A percentile compares a stretch with the other conserved stretches of the same genome.
Evolutionary conservation across 2,888 invertebrate species (phyloP).

Genomic region (Hypena proboscidalis): DNA sequence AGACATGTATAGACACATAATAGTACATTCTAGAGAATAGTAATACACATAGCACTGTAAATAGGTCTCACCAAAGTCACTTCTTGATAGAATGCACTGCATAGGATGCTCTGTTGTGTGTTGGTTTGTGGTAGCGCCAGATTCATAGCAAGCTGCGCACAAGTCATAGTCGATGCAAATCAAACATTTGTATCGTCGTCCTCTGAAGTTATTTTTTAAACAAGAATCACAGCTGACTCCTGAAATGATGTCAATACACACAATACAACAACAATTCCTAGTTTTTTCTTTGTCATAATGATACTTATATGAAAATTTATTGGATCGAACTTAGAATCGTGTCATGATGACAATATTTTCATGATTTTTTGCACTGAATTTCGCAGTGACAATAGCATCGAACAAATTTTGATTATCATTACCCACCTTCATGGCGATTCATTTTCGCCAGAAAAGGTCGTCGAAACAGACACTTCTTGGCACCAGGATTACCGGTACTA

Average conservation of each 20-base stretch:
- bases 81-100: constrained; percentile 98
- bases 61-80: constrained; percentile 93
- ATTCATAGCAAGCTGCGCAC: constrained; percentile 98
- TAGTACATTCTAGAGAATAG: constrained; percentile 7
- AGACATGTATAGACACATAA: constrained; percentile 16
- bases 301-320: constrained; percentile 30
- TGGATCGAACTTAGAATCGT: constrained; percentile 37
- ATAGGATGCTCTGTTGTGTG: constrained; percentile 99
- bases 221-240: constrained; percentile 99
- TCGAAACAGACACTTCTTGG: constrained; percentile 77
- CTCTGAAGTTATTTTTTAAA: constrained; percentile 98
- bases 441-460: constrained; percentile 87
- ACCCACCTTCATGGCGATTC: constrained; percentile 98
- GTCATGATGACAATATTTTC: constrained; percentile 46
- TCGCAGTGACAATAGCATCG: constrained; percentile 80
- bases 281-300: constrained; percentile 37
- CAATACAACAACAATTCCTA: constrained; percentile 54
- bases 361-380: constrained; percentile 64
- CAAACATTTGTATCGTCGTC: constrained; percentile 99
- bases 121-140: constrained; percentile 94
- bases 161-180: constrained; percentile 99
- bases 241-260: constrained; percentile 82
- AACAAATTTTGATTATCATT: constrained; percentile 85
- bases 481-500: constrained; percentile 78
- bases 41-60: constrained; percentile 20